Evolutionary conservation across 2,888 invertebrate species (phyloP), one percentile per base, ranked within the genome.

Genomic region (Tanypteryx hageni): DNA sequence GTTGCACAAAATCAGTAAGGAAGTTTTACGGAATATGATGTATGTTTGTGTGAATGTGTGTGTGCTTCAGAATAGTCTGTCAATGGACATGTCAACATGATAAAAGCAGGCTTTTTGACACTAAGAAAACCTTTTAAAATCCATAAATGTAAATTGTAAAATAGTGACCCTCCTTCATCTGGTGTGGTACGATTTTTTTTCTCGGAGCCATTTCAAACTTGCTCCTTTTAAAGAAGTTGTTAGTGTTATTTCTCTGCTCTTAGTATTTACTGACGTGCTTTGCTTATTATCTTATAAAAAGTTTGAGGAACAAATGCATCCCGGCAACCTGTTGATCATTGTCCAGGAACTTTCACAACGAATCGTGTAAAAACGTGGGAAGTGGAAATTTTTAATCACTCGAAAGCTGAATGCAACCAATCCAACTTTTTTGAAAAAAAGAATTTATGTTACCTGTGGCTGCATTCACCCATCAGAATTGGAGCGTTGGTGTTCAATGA

Each of bases 161-260:
- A 44, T 64, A 64, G 89, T 64, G 64, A 31, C 59, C 27, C 59
- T 89, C 89, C 64, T 68, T 64, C 44, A 44, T 57, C 57, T 44
- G 64, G 89, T 89, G 64, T 89, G 61, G 31, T 89, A 89, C 89
- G 27, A 9, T 44, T 89, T 64, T 68, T 44, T 44, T 56, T 44
- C 64, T 89, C 64, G 64, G 89, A 89, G 44, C 64, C 44, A 59
- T 44, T 89, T 64, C 31, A 68, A 64, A 59, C 56, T 18, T 64
- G 89, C 89, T 89, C 89, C 89, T 64, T 83, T 89, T 89, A 56
- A n/a, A 89, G 61, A 89, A 89, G 44, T 86, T 31, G 61, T 64
- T 89, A 89, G 89, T 89, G 89, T 89, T 89, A 64, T 89, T 64
- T 89, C 89, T 89, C 64, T 61, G 89, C 89, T 89, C 89, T 64